Evolutionary conservation across 2,888 invertebrate genomes (phyloP).

Genomic region (Rhingia campestris): DNA sequence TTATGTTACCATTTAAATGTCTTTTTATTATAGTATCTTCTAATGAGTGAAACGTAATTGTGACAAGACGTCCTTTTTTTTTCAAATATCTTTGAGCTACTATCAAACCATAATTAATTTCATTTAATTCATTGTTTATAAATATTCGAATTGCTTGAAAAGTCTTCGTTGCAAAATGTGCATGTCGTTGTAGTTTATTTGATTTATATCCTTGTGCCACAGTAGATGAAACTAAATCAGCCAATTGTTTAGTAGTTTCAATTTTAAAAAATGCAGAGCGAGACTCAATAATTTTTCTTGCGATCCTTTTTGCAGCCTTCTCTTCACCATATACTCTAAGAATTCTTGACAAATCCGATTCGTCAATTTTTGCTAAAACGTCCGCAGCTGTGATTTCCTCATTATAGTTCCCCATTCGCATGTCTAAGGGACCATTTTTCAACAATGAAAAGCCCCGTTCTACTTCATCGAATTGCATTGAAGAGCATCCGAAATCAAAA

Average conservation of each 20-base stretch:
- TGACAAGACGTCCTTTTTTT: constrained; percentile 89
- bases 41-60: constrained; percentile 95
- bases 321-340: constrained; percentile 97
- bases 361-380: constrained; percentile 90
- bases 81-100: constrained; percentile 90
- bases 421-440: constrained; percentile 94
- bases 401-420: constrained; percentile 93
- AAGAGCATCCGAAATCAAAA: constrained; percentile 97
- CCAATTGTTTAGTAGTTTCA: constrained; percentile 92
- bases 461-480: constrained; percentile 95
- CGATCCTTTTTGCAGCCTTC: constrained; percentile 92
- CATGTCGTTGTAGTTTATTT: constrained; percentile 89
- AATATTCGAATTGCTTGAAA: constrained; percentile 97
- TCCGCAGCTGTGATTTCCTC: constrained; percentile 93
- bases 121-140: constrained; percentile 97
- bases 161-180: constrained; percentile 94
- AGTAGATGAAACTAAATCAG: constrained; percentile 88
- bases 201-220: constrained; percentile 84
- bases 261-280: constrained; percentile 89
- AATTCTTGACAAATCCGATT: constrained; percentile 90
- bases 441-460: constrained; percentile 93
- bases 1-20: constrained; percentile 90
- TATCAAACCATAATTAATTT: constrained; percentile 93
- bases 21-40: constrained; percentile 97
- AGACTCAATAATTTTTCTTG: constrained; percentile 92